Percentiles rank a stretch among this genome's conserved stretches.
phyloP scores from a whole-genome alignment of 2,888 invertebrate species.

The Lasioglossum villosulum region DNA sequence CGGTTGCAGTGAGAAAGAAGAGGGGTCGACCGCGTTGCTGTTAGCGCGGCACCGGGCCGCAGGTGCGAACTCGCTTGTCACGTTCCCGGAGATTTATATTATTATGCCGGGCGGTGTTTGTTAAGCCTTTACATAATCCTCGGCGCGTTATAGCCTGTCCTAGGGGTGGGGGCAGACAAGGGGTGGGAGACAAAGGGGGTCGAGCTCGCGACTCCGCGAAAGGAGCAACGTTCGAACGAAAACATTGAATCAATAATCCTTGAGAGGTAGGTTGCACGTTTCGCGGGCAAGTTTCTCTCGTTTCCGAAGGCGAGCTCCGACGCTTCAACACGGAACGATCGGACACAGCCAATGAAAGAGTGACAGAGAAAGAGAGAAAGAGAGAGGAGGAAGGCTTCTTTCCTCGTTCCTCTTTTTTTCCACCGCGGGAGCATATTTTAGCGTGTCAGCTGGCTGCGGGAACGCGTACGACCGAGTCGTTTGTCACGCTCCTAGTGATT shows the following conservation, averaged over 20 bases:
- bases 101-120: slow-evolving; percentile 30
- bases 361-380: too few relatives aligned
- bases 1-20: background rate
- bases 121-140: slow-evolving; percentile 34
- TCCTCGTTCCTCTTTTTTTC: background rate
- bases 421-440: slow-evolving; percentile 41
- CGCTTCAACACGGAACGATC: background rate
- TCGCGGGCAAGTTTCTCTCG: background rate
- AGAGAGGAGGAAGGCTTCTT: background rate
- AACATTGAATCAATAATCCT: slow-evolving; percentile 35
- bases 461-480: slow-evolving; percentile 57
- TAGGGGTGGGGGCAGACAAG: background rate
- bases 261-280: background rate
- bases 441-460: background rate
- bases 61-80: slow-evolving; percentile 33
- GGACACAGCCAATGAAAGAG: background rate
- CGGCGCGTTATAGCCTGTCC: slow-evolving; percentile 15
- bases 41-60: background rate
- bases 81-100: slow-evolving; percentile 37
- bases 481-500: slow-evolving; percentile 69
- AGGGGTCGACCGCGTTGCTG: background rate
- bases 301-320: background rate
- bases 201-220: background rate
- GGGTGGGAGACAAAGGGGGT: too few relatives aligned
- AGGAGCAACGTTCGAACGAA: slow-evolving; percentile 24